These are phyloP conservation scores for Pogonocherus hispidulus DNA, from an alignment of 2,888 invertebrate species.

Conservation along the genomic window DNA sequence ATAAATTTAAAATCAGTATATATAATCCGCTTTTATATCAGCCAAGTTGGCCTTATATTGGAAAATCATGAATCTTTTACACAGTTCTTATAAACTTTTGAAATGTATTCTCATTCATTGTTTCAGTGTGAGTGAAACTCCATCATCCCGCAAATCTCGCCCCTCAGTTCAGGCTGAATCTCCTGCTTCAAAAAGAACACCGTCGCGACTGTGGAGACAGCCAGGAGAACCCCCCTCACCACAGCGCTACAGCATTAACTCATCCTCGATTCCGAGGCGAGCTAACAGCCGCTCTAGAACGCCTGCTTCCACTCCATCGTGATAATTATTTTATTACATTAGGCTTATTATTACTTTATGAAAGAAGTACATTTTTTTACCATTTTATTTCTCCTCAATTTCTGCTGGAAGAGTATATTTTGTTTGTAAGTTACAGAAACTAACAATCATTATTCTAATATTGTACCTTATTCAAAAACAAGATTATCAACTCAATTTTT, in stretches of 20 bases:
- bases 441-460: too few relatives aligned
- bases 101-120: constrained; percentile 30
- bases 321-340: constrained; percentile 47
- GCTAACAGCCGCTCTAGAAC: constrained; percentile 63
- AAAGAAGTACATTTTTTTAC: constrained; percentile 35
- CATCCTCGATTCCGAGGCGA: constrained; percentile 61
- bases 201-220: constrained; percentile 60
- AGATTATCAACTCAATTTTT: too few relatives aligned
- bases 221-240: constrained; percentile 61
- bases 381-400: background rate
- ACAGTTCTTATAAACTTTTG: background rate
- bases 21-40: too few relatives aligned
- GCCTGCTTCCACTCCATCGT: constrained; percentile 56
- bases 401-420: too few relatives aligned
- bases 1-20: too few relatives aligned
- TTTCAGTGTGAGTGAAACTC: constrained; percentile 65
- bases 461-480: too few relatives aligned
- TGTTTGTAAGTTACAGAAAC: too few relatives aligned
- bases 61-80: too few relatives aligned
- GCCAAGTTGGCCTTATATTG: too few relatives aligned
- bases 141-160: constrained; percentile 54
- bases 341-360: constrained; percentile 26
- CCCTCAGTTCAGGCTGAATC: constrained; percentile 53
- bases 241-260: constrained; percentile 54
- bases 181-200: constrained; percentile 43